These are phyloP conservation scores for Pavo muticus DNA, from an alignment of 2,113 vertebrate species.

Conservation along the genomic window DNA sequence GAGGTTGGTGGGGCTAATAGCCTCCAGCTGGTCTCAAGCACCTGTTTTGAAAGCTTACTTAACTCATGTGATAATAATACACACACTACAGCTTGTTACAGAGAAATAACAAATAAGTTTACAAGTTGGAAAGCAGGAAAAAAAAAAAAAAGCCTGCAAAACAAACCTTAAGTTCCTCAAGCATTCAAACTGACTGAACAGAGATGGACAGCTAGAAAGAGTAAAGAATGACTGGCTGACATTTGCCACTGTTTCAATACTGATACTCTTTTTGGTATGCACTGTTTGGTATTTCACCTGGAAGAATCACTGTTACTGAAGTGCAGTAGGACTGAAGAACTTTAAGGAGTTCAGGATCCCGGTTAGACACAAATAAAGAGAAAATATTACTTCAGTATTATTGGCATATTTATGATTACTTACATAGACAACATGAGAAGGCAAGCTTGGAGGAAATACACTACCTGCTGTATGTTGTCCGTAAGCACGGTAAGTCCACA, in stretches of 20 bases:
- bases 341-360: neutral
- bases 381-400: neutral
- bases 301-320: neutral
- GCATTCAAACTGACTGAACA: neutral
- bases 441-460: neutral
- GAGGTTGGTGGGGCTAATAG: neutral
- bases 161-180: neutral
- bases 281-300: neutral
- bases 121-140: neutral
- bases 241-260: neutral
- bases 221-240: rapidly evolving
- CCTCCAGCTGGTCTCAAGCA: neutral
- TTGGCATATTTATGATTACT: neutral
- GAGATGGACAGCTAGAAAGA: neutral
- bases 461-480: neutral
- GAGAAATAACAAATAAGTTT: neutral
- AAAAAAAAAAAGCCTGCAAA: neutral
- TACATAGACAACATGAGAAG: neutral
- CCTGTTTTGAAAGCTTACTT: neutral
- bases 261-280: neutral
- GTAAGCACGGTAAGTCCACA: neutral
- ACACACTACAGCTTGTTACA: neutral
- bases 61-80: neutral
- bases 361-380: neutral
- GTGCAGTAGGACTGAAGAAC: neutral